Conservation (phyloP, 2,888 invertebrate species). For the Cheiracanthium punctorium region DNA sequence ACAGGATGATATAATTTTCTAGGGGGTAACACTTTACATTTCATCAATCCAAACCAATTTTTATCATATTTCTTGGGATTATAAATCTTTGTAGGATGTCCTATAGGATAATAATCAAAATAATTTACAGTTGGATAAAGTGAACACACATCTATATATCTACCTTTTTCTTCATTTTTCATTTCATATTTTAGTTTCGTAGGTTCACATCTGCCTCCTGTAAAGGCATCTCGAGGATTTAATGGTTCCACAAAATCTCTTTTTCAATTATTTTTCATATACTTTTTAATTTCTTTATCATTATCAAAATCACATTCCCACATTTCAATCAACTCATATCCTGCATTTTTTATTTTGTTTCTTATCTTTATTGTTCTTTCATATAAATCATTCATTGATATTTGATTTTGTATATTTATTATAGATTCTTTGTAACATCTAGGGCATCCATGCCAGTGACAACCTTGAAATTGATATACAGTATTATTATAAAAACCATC, state of each 20-base stretch:
- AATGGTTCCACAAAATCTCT: conserved; percentile 30
- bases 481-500: too few relatives aligned
- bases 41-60: conserved; percentile 9
- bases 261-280: conserved; percentile 23
- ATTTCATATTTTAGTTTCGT: conserved; percentile 15
- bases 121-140: conserved; percentile 17
- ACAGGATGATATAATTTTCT: conserved; percentile 25
- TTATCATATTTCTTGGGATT: conserved; percentile 13
- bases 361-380: too few relatives aligned
- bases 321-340: conserved; percentile 23
- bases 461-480: background rate
- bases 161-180: background rate
- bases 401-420: too few relatives aligned
- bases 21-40: conserved; percentile 7
- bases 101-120: background rate
- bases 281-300: background rate
- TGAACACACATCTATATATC: conserved; percentile 7
- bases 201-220: background rate
- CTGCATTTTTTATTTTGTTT: too few relatives aligned
- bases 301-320: conserved; percentile 4
- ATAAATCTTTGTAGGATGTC: background rate
- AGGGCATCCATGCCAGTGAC: conserved; percentile 9
- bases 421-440: background rate
- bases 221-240: conserved; percentile 20
- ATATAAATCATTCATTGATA: background rate